phyloP scores from a whole-genome alignment of 2,888 invertebrate genomes.

The Lithophane socia region DNA sequence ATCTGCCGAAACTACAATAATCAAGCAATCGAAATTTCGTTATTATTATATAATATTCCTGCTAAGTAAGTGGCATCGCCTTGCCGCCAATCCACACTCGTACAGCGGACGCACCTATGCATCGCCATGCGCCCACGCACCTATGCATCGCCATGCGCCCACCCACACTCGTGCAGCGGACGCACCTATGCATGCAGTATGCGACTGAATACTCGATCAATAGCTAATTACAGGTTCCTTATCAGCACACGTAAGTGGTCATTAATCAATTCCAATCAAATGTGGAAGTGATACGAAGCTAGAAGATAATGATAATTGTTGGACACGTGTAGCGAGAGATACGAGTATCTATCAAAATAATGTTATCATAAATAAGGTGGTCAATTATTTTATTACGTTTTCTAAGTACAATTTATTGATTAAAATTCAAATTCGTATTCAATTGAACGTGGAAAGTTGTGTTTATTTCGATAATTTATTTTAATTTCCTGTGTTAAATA shows the following conservation, averaged over 20 bases:
- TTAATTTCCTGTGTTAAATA: background rate
- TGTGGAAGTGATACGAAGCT: slow-evolving; percentile 21
- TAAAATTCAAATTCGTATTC: too few species aligned
- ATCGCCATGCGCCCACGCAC: background rate
- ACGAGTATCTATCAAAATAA: background rate
- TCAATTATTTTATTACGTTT: background rate
- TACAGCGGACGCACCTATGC: slow-evolving; percentile 1
- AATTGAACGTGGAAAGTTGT: background rate
- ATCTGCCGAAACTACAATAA: background rate
- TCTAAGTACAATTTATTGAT: background rate
- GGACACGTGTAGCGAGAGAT: background rate
- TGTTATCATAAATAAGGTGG: background rate
- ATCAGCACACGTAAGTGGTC: slow-evolving; percentile 38
- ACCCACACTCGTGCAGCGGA: background rate
- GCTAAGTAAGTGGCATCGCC: background rate
- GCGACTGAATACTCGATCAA: slow-evolving; percentile 24
- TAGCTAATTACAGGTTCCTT: slow-evolving; percentile 33
- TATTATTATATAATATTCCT: background rate
- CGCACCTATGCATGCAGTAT: slow-evolving; percentile 13
- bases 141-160: background rate
- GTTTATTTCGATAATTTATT: background rate
- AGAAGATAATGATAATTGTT: slow-evolving; percentile 13
- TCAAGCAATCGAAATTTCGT: background rate
- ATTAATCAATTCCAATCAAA: slow-evolving; percentile 47
- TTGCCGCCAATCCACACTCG: background rate